These are phyloP conservation scores for Rotaria macrura DNA, from an alignment of 2,888 invertebrate genomes.

Conservation along the genomic window DNA sequence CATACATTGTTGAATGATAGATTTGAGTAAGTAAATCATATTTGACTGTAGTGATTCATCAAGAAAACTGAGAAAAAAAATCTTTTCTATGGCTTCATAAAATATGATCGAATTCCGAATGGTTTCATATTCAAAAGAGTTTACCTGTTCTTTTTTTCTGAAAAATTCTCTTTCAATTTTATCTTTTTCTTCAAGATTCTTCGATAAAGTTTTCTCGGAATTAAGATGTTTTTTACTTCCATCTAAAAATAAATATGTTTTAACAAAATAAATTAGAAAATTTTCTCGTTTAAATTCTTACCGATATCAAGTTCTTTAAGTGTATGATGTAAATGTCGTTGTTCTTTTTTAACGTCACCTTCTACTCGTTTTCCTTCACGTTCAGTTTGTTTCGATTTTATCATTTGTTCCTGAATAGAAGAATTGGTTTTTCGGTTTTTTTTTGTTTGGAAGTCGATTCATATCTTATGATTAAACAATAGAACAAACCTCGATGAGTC, in stretches of 20 bases:
- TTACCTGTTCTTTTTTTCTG: conserved; percentile 44
- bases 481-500: conserved; percentile 41
- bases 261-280: too few species aligned
- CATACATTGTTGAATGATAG: too few species aligned
- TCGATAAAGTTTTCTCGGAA: conserved; percentile 25
- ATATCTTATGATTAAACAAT: too few species aligned
- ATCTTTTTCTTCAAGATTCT: conserved; percentile 43
- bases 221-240: conserved; percentile 22
- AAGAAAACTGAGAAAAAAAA: too few species aligned
- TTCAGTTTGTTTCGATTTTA: conserved; percentile 48
- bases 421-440: too few species aligned
- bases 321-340: conserved; percentile 42
- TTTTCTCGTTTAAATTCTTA: conserved; percentile 34
- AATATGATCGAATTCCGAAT: too few species aligned
- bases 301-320: conserved; percentile 46
- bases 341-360: conserved; percentile 47
- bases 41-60: too few species aligned
- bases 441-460: too few species aligned
- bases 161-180: conserved; percentile 40
- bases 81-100: too few species aligned
- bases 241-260: not conserved
- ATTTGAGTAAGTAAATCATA: too few species aligned
- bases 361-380: conserved; percentile 44
- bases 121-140: not conserved
- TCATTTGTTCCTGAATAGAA: conserved; percentile 43